Evolutionary conservation across 1,140 invertebrate genomes (phyloP).

Genomic region (Ceratosolen fusciceps): DNA sequence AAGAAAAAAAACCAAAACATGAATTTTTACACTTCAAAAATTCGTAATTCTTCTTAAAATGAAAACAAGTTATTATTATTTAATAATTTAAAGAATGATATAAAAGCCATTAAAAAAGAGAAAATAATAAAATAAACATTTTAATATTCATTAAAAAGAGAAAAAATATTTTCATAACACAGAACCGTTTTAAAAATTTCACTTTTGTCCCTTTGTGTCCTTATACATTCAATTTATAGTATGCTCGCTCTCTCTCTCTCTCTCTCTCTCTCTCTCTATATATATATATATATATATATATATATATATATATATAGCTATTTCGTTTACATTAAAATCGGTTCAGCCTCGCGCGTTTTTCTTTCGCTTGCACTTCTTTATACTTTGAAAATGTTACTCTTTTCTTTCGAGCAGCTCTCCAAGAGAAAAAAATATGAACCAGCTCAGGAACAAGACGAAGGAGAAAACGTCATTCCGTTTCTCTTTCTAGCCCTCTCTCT

Average conservation of each 20-base stretch:
- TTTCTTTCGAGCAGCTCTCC: slow-evolving; percentile 28
- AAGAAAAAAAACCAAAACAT: slow-evolving; percentile 25
- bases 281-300: no score
- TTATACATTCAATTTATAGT: slow-evolving; percentile 41
- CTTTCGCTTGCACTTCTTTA: not conserved
- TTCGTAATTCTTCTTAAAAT: not conserved
- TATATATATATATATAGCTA: no score
- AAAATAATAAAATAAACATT: slow-evolving; percentile 16
- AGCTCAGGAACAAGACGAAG: slow-evolving; percentile 18
- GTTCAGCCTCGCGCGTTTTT: slow-evolving; percentile 33
- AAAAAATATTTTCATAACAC: slow-evolving; percentile 25
- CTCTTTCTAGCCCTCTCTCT: not conserved
- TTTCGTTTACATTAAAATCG: slow-evolving; percentile 32
- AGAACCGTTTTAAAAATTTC: slow-evolving; percentile 40
- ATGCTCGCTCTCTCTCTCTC: no score
- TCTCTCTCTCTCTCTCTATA: no score
- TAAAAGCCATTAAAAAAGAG: slow-evolving; percentile 5
- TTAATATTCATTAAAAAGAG: not conserved
- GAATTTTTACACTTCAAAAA: not conserved
- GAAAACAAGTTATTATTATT: slow-evolving; percentile 8
- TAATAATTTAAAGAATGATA: not conserved
- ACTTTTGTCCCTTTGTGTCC: slow-evolving; percentile 45
- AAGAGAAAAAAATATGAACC: slow-evolving; percentile 33
- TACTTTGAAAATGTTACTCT: slow-evolving; percentile 32
- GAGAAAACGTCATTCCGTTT: slow-evolving; percentile 14